Base-by-base conservation (phyloP, 1,140 invertebrate species). In the Euura saliciscinereae region DNA sequence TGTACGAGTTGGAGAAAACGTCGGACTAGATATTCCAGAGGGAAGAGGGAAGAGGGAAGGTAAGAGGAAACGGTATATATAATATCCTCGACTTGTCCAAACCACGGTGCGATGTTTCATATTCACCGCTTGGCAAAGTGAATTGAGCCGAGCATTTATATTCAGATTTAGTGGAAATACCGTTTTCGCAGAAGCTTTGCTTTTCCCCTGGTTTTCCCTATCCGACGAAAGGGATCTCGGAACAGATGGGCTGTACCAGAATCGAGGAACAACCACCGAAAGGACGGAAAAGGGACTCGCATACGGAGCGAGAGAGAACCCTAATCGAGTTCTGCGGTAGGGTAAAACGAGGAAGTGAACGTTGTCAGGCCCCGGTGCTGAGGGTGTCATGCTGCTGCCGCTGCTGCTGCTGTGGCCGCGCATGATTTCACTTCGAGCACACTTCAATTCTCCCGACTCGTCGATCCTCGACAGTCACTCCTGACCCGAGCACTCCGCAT, bases 401-500 rank as follows among this genome's bases (percentile, higher is more conserved):
- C 0, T 28, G 28, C 28, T 28, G 28, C 28, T 28, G 51, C 13
- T 59, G 51, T n/a, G 51, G 28, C 51, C 51, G 51, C 66, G 66
- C 66, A 67, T 67, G 66, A 67, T 67, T 67, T 67, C 66, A 67
- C 66, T 67, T 44, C 8, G 43, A 67, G 66, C 43, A 42, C 43
- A 42, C 66, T 67, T 44, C 13, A 67, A 42, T 28, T 44, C 43
- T 42, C 66, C 42, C 43, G 6, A 3, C 66, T 42, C 13, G 8
- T n/a, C 28, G 28, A 28, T 44, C 66, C 42, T 13, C 65, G 51
- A 45, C 43, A 66, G 70, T 72, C 76, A 72, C 69, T 51, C 43
- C 69, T 59, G 46, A 75, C 73, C 68, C 74, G 69, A 73, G 74
- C 65, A 71, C 71, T 72, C 8, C 45, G 74, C 66, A 77, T 77